Base-by-base conservation (phyloP, 2,888 invertebrate genomes). In the Acholoe squamosa region DNA sequence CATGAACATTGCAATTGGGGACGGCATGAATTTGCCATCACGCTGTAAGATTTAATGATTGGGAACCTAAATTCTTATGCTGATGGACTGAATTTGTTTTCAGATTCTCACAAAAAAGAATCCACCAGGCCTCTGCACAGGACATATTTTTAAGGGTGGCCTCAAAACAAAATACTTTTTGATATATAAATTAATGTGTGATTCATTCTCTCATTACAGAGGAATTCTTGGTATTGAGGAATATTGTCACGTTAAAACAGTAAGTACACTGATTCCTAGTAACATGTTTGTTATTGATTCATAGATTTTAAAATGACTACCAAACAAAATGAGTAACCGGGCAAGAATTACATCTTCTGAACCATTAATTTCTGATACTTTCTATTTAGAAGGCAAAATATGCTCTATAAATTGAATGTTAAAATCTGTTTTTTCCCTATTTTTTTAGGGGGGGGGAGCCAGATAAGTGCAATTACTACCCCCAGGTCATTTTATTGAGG, bases 201-300 rank as follows among this genome's bases (percentile, higher is more conserved):
- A 25, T 14, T 71, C 7, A 25, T 71, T n/a, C 28, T n/a, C 5
- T 71, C 28, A 51, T 93, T 93, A 25, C 92, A 97, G 98, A 95
- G 89, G 89, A 5, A 33, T 71, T n/a, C 25, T 56, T 34, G 89
- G 89, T 34, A 61, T 89, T 28, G 56, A 89, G 34, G 71, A 67
- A 51, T 89, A 67, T 31, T 67, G 67, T 19, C 14, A 89, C 5
- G 43, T 89, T n/a, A 89, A 89, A 71, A 89, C 89, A n/a, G 89
- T 95, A 92, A 93, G 94, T 93, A 84, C 34, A n/a, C n/a, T n/a
- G n/a, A n/a, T n/a, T n/a, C n/a, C n/a, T n/a, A n/a, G n/a, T n/a
- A n/a, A n/a, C n/a, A n/a, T n/a, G n/a, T n/a, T n/a, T n/a, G n/a
- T n/a, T n/a, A n/a, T n/a, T n/a, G n/a, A n/a, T n/a, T n/a, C n/a